Evolutionary conservation across 2,113 vertebrate genomes (phyloP).

Genomic region (Chitala chitala): DNA sequence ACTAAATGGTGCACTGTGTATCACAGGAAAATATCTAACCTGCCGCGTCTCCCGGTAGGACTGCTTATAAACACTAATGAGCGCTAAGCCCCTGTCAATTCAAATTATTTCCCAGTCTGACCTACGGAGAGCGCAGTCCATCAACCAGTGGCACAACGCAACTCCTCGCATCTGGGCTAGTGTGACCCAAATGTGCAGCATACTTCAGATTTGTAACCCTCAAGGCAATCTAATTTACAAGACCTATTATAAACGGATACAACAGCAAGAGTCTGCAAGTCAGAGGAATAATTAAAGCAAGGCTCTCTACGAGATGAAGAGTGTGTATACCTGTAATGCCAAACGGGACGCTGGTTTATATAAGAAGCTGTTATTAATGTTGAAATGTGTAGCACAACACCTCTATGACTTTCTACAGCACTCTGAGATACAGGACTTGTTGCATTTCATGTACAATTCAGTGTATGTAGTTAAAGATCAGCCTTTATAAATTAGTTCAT

Average conservation of each 20-base stretch:
- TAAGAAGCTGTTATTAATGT: too few relatives aligned
- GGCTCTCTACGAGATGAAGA: too few relatives aligned
- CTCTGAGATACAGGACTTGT: too few relatives aligned
- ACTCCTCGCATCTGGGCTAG: not conserved
- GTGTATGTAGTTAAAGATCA: too few relatives aligned
- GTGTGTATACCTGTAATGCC: too few relatives aligned
- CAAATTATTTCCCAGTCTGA: not conserved
- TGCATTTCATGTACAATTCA: too few relatives aligned
- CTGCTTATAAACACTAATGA: not conserved
- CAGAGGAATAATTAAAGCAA: not conserved
- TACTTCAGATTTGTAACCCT: not conserved
- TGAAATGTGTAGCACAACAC: too few relatives aligned
- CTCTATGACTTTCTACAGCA: too few relatives aligned
- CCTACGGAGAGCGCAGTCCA: not conserved
- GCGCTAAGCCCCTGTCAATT: conserved; percentile 12
- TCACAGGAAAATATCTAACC: not conserved
- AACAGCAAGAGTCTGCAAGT: not conserved
- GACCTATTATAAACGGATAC: not conserved
- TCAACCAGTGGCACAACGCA: not conserved
- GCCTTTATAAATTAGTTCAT: too few relatives aligned
- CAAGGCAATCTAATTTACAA: conserved; percentile 3
- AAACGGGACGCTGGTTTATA: too few relatives aligned
- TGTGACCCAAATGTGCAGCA: conserved; percentile 7
- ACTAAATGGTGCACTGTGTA: not conserved
- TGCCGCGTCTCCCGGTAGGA: too few relatives aligned